Conservation (phyloP, 2,888 invertebrate genomes). For the Calameuta idolon region DNA sequence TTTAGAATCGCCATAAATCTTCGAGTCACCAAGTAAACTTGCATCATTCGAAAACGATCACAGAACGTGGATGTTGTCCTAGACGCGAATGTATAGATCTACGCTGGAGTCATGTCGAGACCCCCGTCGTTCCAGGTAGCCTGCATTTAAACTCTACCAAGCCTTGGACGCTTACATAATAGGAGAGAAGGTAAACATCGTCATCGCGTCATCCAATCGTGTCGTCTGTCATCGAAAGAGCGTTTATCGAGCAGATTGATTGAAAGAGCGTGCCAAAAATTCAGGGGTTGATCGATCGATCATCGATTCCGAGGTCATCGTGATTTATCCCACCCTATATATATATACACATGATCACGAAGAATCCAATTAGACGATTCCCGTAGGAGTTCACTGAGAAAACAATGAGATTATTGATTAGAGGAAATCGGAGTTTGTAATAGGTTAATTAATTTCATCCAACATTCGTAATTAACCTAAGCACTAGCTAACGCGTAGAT, state of each 20-base stretch:
- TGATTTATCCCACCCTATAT: not conserved
- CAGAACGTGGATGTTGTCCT: not conserved
- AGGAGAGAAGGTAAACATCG: slow-evolving; percentile 6
- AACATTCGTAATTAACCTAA: not conserved
- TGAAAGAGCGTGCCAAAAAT: not conserved
- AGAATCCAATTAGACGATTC: not conserved
- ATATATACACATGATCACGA: not conserved
- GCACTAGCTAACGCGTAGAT: not conserved
- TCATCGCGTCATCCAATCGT: not conserved
- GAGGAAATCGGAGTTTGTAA: not conserved
- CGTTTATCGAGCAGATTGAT: not conserved
- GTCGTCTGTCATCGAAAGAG: not conserved
- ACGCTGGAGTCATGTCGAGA: not conserved
- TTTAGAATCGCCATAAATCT: not conserved
- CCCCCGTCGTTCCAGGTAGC: not conserved
- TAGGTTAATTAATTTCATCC: not conserved
- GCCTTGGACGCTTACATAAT: not conserved
- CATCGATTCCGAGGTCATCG: not conserved
- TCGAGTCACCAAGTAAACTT: not conserved
- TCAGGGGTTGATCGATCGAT: not conserved
- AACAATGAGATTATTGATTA: not conserved
- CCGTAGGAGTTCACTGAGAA: not conserved
- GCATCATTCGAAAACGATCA: not conserved
- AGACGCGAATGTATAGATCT: not conserved
- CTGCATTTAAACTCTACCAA: not conserved